Base-by-base conservation (phyloP, 2,113 vertebrate species). In the Lycaon pictus region DNA sequence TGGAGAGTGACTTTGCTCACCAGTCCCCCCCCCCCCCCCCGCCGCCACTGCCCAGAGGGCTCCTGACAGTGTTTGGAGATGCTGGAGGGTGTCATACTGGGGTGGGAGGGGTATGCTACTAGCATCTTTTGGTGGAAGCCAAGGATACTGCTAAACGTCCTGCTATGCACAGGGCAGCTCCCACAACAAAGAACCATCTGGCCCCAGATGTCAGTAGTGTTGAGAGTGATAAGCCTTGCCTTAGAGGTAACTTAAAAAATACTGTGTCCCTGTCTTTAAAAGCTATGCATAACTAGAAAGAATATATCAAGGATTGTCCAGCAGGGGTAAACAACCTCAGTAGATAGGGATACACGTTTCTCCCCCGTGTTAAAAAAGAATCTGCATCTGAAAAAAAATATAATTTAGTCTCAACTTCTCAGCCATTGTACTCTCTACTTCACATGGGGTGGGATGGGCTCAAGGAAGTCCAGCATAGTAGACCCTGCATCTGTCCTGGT, bases 11-110 rank as follows among this genome's bases (percentile, higher is more conserved):
- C 90, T 79, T 53, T 10, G 2, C 20, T 43, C 43, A 43, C 43
- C 43, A 43, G 17, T 8, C 67, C 16, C 32, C 32, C 0, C 0
- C 1, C 11, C 22, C 12, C 4, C 0, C 11, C 1, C 3, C 37
- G n/a, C n/a, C n/a, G n/a, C 71, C 1, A 0, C 5, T 43, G 43
- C 43, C 2, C 8, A 11, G 11, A 55, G 27, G 77, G 19, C 17
- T 8, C n/a, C 29, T 85, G 60, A 13, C 11, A 23, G 25, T 23
- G 51, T 65, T 37, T 74, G 63, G 71, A 85, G 83, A 82, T 65
- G 62, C 27, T 93, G 80, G 58, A 7, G 62, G 53, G 53, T 84
- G 12, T 25, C 27, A 62, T 27, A 25, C 19, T 51, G 25, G 62
- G 63, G 56, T 19, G 27, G 19, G 69, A 20, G 53, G 56, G 7